phyloP scores from a whole-genome alignment of 2,113 vertebrate species.

The Crotophaga sulcirostris region DNA sequence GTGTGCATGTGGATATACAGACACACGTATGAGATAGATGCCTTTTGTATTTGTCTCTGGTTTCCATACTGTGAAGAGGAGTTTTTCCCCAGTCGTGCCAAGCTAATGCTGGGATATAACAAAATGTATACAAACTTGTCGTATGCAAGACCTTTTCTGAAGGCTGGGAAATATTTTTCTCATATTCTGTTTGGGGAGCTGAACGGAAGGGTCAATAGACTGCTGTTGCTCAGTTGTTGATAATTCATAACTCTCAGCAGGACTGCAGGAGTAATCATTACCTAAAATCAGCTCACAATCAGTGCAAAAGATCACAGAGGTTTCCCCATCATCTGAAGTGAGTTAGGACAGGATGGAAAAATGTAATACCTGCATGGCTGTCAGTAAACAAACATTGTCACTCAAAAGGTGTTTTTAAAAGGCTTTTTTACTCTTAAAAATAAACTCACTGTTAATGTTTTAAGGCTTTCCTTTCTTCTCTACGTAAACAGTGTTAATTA shows the following conservation, averaged over 20 bases:
- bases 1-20: neutral
- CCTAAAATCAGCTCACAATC: neutral
- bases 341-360: constrained; percentile 36
- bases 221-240: neutral
- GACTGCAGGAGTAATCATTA: neutral
- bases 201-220: neutral
- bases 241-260: neutral
- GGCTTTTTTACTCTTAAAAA: constrained; percentile 37
- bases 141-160: neutral
- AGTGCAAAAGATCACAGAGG: neutral
- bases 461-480: constrained; percentile 47
- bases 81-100: neutral
- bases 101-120: neutral
- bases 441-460: constrained; percentile 58
- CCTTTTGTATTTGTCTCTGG: neutral
- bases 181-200: neutral
- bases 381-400: constrained; percentile 56
- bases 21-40: neutral
- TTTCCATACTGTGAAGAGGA: neutral
- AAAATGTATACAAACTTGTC: neutral
- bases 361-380: constrained; percentile 11
- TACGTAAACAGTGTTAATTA: constrained; percentile 53
- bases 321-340: constrained; percentile 50
- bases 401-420: constrained; percentile 56
- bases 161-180: neutral